Evolutionary conservation across 1,140 invertebrate species (phyloP), one percentile per base, ranked within the genome.

Genomic region (Wasmannia auropunctata): DNA sequence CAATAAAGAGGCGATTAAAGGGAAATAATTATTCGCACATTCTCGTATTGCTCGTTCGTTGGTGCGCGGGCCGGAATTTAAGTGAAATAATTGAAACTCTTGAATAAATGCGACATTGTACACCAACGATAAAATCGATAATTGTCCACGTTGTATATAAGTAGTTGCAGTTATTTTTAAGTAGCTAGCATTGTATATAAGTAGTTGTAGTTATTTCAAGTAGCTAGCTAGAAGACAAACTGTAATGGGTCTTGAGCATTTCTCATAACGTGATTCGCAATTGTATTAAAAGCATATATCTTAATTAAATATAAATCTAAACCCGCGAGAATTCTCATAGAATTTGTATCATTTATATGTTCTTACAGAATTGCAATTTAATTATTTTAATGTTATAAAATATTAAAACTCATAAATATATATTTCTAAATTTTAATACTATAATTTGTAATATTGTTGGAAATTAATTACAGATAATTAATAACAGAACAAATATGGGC

Each of bases 1-100:
- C 34, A 70, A 81, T 83, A 72, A 72, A 72, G 14, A 58, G 25
- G n/a, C 76, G 60, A 65, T 65, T 79, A 77, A 43, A 37, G 37
- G 16, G 58, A 34, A 79, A 79, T 34, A 19, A 79, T 79, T 49
- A 72, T 70, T 81, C 46, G 34, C 49, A 40, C 51, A 54, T 43
- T 83, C n/a, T n/a, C 54, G 25, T 34, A 31, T 72, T 31, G 37
- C 34, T 69, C 16, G 63, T n/a, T n/a, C 28, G 25, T 22, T 10
- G 25, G 34, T 25, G 10, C 28, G 58, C 25, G 6, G 62, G n/a
- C n/a, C n/a, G 4, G 0, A 69, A 5, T 37, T 70, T 14, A 34
- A 28, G 11, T 54, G 34, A 54, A 54, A 37, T 80, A 43, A 77
- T 34, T 37, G 60, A 67, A 40, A 43, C 54, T 76, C 37, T 46